These are phyloP conservation scores for Cercocebus atys DNA, from an alignment of 2,113 vertebrate species.

Conservation along the genomic window DNA sequence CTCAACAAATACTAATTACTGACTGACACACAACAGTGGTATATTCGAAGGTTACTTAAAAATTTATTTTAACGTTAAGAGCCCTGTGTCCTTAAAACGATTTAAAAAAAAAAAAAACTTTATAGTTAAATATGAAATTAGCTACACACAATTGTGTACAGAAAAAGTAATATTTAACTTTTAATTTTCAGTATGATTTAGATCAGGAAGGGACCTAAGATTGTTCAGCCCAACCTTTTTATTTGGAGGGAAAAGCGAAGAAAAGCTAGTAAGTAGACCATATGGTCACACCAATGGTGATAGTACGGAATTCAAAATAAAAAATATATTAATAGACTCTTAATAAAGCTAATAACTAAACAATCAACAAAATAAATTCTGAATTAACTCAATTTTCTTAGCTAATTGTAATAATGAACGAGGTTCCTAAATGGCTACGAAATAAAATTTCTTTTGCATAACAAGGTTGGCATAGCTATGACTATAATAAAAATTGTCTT, in stretches of 20 bases:
- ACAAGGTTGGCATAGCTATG: neutral
- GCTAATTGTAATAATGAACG: neutral
- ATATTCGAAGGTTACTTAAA: neutral
- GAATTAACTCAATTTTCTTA: neutral
- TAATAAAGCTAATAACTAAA: neutral
- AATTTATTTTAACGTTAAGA: neutral
- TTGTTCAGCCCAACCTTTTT: neutral
- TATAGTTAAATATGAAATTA: slow-evolving; percentile 18
- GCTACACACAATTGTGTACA: neutral
- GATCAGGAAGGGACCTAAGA: neutral
- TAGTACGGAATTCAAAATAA: neutral
- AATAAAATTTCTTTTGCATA: neutral
- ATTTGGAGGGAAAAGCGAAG: neutral
- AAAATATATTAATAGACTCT: neutral
- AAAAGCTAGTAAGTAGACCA: neutral
- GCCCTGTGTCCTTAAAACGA: neutral
- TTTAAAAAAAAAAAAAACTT: neutral
- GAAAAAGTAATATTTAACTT: neutral
- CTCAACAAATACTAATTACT: slow-evolving; percentile 1
- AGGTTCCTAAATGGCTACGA: neutral
- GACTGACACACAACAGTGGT: neutral
- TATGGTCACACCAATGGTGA: neutral
- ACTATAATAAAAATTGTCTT: neutral
- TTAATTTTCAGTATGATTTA: slow-evolving; percentile 15
- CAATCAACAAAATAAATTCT: slow-evolving; percentile 6